These are phyloP conservation scores for Entomyzon cyanotis DNA, from an alignment of 2,113 vertebrate genomes.

Conservation along the genomic window DNA sequence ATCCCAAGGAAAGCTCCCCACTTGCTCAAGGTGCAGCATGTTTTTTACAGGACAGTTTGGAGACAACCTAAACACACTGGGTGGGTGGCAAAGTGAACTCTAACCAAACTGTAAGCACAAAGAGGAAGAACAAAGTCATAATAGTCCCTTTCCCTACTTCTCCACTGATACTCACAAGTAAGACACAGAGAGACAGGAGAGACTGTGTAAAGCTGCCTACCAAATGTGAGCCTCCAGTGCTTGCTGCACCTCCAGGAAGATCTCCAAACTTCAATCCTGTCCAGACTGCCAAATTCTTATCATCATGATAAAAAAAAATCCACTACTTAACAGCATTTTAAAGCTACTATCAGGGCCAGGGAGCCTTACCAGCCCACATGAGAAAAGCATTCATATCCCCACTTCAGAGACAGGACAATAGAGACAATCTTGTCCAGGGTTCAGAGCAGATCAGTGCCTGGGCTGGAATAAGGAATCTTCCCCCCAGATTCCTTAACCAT, in stretches of 20 bases:
- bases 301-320: background rate
- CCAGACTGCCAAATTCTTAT: background rate
- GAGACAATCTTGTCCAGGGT: background rate
- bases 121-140: background rate
- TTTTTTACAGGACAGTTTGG: background rate
- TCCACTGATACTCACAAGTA: background rate
- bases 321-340: background rate
- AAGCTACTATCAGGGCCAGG: background rate
- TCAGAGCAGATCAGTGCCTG: background rate
- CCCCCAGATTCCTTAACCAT: background rate
- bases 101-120: background rate
- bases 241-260: background rate
- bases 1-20: background rate
- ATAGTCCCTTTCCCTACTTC: background rate
- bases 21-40: background rate
- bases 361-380: background rate
- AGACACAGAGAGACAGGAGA: background rate
- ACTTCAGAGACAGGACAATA: background rate
- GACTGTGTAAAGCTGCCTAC: background rate
- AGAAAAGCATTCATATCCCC: background rate
- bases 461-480: background rate
- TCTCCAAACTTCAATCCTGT: background rate
- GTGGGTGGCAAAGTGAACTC: background rate
- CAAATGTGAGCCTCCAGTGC: background rate
- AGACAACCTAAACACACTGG: fast-evolving